phyloP scores from a whole-genome alignment of 2,113 vertebrate species.

The Siphamia tubifer region DNA sequence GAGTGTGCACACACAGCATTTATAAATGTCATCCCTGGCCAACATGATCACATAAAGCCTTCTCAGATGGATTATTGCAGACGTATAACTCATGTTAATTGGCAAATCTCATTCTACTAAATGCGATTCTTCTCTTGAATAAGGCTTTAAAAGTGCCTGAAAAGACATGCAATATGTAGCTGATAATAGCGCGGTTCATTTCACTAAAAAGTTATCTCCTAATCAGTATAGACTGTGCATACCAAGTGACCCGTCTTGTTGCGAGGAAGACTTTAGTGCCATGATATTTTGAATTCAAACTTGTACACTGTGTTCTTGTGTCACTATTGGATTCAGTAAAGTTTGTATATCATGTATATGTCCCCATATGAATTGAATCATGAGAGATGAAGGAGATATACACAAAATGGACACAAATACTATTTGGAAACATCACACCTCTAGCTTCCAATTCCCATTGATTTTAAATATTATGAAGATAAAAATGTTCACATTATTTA shows the following conservation, averaged over 20 bases:
- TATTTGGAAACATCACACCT: too few species aligned
- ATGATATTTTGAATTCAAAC: background rate
- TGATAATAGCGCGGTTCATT: conserved; percentile 33
- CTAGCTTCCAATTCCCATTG: too few species aligned
- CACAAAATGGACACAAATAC: too few species aligned
- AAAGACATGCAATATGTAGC: conserved; percentile 24
- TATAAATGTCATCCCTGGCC: conserved; percentile 77
- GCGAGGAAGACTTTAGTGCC: background rate
- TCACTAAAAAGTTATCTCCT: conserved; percentile 30
- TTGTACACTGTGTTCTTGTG: background rate
- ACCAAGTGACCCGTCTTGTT: background rate
- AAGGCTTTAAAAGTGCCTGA: conserved; percentile 53
- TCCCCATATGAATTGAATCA: too few species aligned
- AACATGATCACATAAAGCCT: conserved; percentile 75
- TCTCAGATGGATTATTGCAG: conserved; percentile 63
- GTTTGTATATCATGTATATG: too few species aligned
- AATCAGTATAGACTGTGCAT: conserved; percentile 29
- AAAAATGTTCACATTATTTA: too few species aligned
- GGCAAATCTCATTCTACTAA: conserved; percentile 70
- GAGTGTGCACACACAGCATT: conserved; percentile 78
- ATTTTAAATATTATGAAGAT: too few species aligned
- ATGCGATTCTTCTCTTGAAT: conserved; percentile 61
- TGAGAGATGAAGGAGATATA: too few species aligned
- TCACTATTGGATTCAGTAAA: too few species aligned
- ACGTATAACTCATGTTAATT: conserved; percentile 75